Percentiles rank a stretch among this genome's conserved stretches.
phyloP scores from a whole-genome alignment of 2,888 invertebrate species.

The Hirtodrosophila histrioides region DNA sequence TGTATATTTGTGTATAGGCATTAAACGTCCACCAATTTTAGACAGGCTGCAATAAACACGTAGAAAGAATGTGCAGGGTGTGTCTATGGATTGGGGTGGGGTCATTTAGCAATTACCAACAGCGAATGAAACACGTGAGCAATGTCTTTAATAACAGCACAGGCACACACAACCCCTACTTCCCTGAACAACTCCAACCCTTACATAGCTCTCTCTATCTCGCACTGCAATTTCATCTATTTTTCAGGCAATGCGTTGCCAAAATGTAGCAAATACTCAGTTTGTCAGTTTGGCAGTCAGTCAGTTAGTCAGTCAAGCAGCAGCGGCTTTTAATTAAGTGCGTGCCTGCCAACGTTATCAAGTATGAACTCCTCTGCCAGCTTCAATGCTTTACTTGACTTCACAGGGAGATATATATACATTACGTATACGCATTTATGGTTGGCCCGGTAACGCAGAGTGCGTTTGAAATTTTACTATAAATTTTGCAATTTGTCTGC shows the following conservation, averaged over 20 bases:
- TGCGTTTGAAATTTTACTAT: constrained; percentile 23
- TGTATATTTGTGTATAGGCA: constrained; percentile 47
- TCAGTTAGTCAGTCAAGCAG: constrained; percentile 19
- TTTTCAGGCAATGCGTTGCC: constrained; percentile 43
- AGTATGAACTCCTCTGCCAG: constrained; percentile 55
- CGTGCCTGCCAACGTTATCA: constrained; percentile 48
- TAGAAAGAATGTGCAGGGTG: constrained; percentile 31
- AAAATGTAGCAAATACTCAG: constrained; percentile 45
- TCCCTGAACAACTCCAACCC: constrained; percentile 3
- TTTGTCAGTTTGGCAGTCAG: constrained; percentile 7
- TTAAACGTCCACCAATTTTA: constrained; percentile 17
- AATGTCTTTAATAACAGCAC: constrained; percentile 43
- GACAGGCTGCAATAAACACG: constrained; percentile 41
- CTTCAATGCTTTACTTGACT: constrained; percentile 21
- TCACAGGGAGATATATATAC: not conserved
- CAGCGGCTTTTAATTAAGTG: constrained; percentile 69
- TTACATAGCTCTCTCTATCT: constrained; percentile 16
- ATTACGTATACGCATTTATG: constrained; percentile 19
- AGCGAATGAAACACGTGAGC: constrained; percentile 43
- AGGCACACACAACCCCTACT: constrained; percentile 7
- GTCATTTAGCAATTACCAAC: constrained; percentile 42
- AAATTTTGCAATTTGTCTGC: constrained; percentile 19
- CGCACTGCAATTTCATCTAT: constrained; percentile 65
- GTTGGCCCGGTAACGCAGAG: constrained; percentile 26
- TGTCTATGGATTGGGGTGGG: not conserved